Evolutionary conservation across 2,113 vertebrate genomes (phyloP), one percentile per base, ranked within the genome.

Genomic region (Nannospalax galili): DNA sequence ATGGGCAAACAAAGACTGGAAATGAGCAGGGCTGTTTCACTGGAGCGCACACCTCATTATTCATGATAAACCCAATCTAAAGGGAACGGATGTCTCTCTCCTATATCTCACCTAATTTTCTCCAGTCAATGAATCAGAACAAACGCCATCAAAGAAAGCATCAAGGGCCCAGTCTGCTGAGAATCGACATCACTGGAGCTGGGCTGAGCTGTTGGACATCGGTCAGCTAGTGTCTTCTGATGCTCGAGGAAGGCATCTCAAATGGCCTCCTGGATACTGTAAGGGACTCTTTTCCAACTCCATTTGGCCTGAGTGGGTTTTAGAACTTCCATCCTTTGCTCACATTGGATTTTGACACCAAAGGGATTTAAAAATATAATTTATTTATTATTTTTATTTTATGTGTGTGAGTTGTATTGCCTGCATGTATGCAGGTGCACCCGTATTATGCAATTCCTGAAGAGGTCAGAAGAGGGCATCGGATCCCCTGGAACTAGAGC

Each of bases 121-220:
- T 93, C 32, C 58, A 93, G 30, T 62, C 90, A 96, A n/a, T 96
- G 96, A 96, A 15, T 95, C 85, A 95, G 96, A 96, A 95, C 95
- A 95, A 95, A 96, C 65, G 35, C 82, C 93, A 97, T 95, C 93
- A 80, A 93, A 84, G 81, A 75, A 96, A 93, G 88, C 67, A 95
- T 93, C 96, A 96, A 95, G 37, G 72, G 69, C 32, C 48, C 30
- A 95, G 91, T 93, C n/a, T 85, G 42, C 42, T 60, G 70, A 92
- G 70, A 84, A 72, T 91, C 70, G 62, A 79, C 60, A 89, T 79
- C 26, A 84, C 88, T 84, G 35, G 20, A 80, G 78, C 17, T 96
- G n/a, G 42, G 3, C 24, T 82, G 74, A 89, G 64, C 56, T 84
- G 73, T 81, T 67, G 48, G 48, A 52, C 19, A 0, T 60, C 30